These are phyloP conservation scores for Eucidaris tribuloides DNA, from an alignment of 35 echinoderm and acorn worm genomes.

Conservation along the genomic window DNA sequence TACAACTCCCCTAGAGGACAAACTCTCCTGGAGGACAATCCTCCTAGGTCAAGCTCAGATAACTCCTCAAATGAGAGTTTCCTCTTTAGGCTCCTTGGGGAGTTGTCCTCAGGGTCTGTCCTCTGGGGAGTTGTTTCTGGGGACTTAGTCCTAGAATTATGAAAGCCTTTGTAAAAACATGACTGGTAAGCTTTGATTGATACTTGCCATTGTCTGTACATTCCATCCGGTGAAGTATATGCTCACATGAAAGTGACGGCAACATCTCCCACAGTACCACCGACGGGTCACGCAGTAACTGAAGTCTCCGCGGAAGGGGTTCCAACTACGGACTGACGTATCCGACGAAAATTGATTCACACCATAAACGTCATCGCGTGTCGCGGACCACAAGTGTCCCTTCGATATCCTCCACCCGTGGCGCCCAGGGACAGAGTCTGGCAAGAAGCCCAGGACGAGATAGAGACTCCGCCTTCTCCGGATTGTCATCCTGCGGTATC, in stretches of 20 bases:
- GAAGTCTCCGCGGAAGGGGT: slow-evolving; percentile 26
- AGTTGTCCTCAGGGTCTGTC: no score
- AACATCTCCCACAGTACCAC: slow-evolving; percentile 55
- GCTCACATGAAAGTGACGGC: slow-evolving; percentile 39
- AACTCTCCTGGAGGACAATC: no score
- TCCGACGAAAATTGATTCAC: slow-evolving; percentile 89
- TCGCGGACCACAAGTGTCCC: slow-evolving; percentile 48
- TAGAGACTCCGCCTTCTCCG: slow-evolving; percentile 67
- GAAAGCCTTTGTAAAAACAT: no score
- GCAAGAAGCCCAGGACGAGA: slow-evolving; percentile 18
- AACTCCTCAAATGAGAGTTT: no score
- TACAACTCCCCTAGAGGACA: no score
- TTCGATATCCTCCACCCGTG: slow-evolving; percentile 36
- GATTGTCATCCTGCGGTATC: slow-evolving; percentile 37
- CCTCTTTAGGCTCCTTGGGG: no score
- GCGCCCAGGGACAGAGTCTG: slow-evolving; percentile 66
- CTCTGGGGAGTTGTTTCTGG: no score
- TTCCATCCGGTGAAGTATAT: slow-evolving; percentile 21
- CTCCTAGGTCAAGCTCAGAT: no score
- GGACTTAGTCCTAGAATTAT: no score
- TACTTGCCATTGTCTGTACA: no score
- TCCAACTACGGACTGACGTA: slow-evolving; percentile 50
- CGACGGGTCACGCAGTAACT: slow-evolving; percentile 54
- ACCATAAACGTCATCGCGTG: slow-evolving; percentile 82
- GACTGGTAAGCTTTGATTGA: no score